Percentiles rank a stretch among this genome's conserved stretches.
phyloP scores from a whole-genome alignment of 2,797 vertebrate species.

The Acanthurus leucopareius region DNA sequence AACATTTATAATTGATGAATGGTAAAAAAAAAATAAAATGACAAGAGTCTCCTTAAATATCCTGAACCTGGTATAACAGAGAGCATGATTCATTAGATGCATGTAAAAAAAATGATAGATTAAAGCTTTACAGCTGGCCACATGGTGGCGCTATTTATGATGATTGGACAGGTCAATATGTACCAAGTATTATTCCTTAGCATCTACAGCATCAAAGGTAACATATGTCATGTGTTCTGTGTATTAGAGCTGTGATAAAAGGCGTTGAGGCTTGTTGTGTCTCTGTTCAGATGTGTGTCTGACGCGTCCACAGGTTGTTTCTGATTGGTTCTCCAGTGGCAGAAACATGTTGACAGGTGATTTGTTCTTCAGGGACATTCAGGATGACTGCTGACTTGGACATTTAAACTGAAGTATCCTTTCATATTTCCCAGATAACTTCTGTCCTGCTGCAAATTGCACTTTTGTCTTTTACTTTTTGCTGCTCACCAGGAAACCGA shows the following conservation, averaged over 20 bases:
- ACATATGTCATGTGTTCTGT: background rate
- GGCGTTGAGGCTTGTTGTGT: no score
- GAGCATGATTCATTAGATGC: background rate
- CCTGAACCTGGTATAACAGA: background rate
- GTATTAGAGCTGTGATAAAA: no score
- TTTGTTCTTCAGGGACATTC: conserved; percentile 44
- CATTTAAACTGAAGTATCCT: conserved; percentile 36
- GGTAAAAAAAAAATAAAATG: no score
- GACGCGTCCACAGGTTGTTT: conserved; percentile 36
- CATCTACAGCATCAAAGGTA: background rate
- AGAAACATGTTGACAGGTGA: conserved; percentile 46
- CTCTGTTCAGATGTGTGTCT: background rate
- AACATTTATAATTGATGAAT: no score
- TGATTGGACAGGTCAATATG: background rate
- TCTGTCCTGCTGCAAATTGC: conserved; percentile 30
- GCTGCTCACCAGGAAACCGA: conserved; percentile 9
- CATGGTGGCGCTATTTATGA: background rate
- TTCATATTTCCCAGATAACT: conserved; percentile 52
- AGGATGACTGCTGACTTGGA: conserved; percentile 42
- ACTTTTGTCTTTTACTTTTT: conserved; percentile 27
- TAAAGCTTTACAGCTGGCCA: background rate
- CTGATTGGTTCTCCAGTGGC: conserved; percentile 24
- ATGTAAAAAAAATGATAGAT: no score
- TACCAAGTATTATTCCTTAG: no score
- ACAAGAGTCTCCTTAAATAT: no score